phyloP scores from a whole-genome alignment of 2,113 vertebrate species.

The Trachemys scripta region DNA sequence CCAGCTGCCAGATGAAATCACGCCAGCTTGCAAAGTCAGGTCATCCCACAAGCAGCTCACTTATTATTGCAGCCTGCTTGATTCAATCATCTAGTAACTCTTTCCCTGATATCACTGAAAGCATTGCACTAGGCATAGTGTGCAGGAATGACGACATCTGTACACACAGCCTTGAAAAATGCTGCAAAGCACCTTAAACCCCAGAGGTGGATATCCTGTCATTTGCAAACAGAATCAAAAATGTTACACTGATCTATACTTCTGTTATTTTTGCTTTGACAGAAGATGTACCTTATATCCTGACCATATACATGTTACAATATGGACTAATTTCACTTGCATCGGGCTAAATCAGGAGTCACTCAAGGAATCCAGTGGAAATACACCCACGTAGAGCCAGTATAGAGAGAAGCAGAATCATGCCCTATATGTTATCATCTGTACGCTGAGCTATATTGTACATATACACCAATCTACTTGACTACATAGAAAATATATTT shows the following conservation, averaged over 20 bases:
- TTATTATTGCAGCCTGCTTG: neutral
- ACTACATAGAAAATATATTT: neutral
- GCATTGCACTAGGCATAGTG: neutral
- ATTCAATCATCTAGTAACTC: neutral
- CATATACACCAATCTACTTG: rapidly evolving
- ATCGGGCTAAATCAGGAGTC: neutral
- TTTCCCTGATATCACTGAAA: neutral
- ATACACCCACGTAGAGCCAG: neutral
- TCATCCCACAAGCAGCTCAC: neutral
- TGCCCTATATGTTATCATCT: neutral
- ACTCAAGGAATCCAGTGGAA: neutral
- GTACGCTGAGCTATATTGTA: rapidly evolving
- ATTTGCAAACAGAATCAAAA: neutral
- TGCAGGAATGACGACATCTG: neutral
- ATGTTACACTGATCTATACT: rapidly evolving
- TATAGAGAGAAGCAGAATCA: neutral
- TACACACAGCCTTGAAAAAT: neutral
- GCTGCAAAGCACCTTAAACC: neutral
- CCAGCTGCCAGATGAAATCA: conserved; percentile 8
- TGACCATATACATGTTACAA: neutral
- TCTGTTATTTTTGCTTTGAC: neutral
- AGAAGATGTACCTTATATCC: neutral
- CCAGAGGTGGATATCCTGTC: neutral
- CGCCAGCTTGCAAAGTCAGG: neutral
- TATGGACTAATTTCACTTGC: neutral